phyloP scores from a whole-genome alignment of 2,797 vertebrate species.

The Numenius phaeopus region DNA sequence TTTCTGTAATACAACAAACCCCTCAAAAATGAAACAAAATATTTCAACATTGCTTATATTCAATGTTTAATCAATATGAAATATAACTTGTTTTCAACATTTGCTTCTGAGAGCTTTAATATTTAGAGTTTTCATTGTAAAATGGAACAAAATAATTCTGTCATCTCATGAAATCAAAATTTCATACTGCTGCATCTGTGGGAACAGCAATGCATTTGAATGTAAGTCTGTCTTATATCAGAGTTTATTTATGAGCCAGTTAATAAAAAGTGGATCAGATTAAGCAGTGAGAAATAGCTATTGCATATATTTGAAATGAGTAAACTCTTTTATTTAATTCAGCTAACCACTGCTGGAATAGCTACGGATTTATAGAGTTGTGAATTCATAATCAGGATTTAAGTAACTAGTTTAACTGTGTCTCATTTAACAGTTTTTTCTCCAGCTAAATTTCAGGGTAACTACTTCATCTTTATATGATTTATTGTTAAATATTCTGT shows the following conservation, averaged over 20 bases:
- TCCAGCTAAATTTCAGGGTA: neutral
- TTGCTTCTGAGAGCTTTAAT: neutral
- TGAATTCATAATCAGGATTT: neutral
- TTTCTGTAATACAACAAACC: neutral
- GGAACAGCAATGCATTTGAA: neutral
- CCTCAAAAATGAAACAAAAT: neutral
- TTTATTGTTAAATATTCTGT: neutral
- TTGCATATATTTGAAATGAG: neutral
- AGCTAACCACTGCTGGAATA: neutral
- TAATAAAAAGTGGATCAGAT: constrained; percentile 8
- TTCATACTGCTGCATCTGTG: neutral
- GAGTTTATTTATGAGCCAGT: neutral
- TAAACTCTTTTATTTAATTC: neutral
- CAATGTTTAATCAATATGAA: neutral
- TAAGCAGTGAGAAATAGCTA: neutral
- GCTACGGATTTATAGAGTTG: neutral
- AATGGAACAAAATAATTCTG: constrained; percentile 20
- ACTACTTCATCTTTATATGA: neutral
- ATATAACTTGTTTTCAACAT: neutral
- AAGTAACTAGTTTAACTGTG: neutral
- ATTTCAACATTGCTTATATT: neutral
- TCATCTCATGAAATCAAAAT: constrained; percentile 8
- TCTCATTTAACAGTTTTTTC: neutral
- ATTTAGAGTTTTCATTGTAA: neutral
- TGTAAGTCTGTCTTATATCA: neutral